Evolutionary conservation across 2,113 vertebrate genomes (phyloP).

Genomic region (Phalacrocorax aristotelis): DNA sequence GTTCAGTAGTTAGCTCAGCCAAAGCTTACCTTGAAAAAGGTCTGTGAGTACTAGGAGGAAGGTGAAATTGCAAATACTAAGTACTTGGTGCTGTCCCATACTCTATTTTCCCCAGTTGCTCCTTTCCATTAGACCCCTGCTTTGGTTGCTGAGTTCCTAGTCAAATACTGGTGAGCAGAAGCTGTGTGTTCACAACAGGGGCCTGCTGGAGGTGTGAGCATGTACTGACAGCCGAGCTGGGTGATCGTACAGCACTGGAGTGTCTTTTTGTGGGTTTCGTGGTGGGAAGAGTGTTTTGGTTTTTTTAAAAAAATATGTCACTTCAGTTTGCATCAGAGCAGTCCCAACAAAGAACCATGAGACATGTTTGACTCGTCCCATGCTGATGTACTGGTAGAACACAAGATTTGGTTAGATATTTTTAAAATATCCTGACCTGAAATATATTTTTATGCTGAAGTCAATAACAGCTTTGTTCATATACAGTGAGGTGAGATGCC

Average conservation of each 20-base stretch:
- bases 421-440: neutral
- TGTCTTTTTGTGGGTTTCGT: neutral
- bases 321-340: neutral
- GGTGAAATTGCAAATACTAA: neutral
- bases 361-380: rapidly evolving
- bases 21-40: neutral
- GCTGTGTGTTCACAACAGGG: neutral
- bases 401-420: neutral
- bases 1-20: neutral
- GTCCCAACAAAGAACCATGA: neutral
- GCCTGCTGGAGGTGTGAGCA: neutral
- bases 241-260: neutral
- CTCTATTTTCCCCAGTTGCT: neutral
- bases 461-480: neutral
- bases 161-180: neutral
- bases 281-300: neutral
- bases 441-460: neutral
- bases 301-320: neutral
- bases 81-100: neutral
- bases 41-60: neutral
- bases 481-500: neutral
- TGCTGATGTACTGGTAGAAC: neutral
- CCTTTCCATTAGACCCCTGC: neutral
- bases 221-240: neutral
- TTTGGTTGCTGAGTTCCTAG: neutral